Evolutionary conservation across 2,888 invertebrate species (phyloP), one percentile per base, ranked within the genome.

Genomic region (Helicoverpa assulta): DNA sequence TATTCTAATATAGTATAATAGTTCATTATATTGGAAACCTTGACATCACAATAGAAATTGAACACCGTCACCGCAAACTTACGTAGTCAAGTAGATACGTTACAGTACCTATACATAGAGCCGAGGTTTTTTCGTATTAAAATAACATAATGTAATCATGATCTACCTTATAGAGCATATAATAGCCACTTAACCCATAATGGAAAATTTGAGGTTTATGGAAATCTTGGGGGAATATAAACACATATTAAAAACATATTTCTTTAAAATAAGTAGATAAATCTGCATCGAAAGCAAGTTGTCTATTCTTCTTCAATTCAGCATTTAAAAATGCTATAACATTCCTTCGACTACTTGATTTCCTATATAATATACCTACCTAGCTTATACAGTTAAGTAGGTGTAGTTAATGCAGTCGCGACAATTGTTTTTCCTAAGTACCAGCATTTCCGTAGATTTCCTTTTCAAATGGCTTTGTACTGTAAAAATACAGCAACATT

Each of bases 11-110:
- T 87, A 81, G 81, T 87, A 85, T 88, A 88, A 86, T 85, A 85
- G 76, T 84, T 87, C 86, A 90, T 88, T 89, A 88, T 70, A 85
- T 83, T 82, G 77, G 80, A 67, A 84, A 86, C 92, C 92, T 92
- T 92, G 91, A 86, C 85, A 86, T 85, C 83, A 78, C 83, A 81
- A 87, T 89, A 87, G 91, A 90, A 90, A 92, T 90, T 86, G 84
- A 86, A 91, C 83, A 88, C 89, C 85, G 78, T 79, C 81, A 88
- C 89, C 89, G 87, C 90, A 90, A 88, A 87, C 64, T 71, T 50
- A 65, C 52, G 5, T 63, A 61, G n/a, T n/a, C n/a, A 8, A 8
- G 8, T 54, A 62, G 57, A 55, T 68, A 79, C 55, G 21, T 70
- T n/a, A 50, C 8, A 8, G 56, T 18, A 52, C 33, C 26, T 26